Evolutionary conservation across 2,797 vertebrate genomes (phyloP).

Genomic region (Hoplostethus atlanticus): DNA sequence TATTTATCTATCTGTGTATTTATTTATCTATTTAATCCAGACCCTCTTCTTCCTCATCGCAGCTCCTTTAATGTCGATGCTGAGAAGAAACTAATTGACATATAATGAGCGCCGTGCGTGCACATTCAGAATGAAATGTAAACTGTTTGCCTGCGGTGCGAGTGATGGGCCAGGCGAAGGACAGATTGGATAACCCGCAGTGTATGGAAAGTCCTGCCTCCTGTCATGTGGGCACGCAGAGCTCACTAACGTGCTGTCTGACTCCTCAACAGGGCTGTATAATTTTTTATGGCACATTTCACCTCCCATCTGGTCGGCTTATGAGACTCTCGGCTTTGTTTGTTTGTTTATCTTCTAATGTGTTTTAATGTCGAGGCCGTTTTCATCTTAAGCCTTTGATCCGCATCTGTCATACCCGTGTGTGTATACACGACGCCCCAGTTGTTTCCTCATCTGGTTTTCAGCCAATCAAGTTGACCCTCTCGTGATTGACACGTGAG

Average conservation of each 20-base stretch:
- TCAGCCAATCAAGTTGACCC: conserved; percentile 35
- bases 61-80: conserved; percentile 60
- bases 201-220: conserved; percentile 67
- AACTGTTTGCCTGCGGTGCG: conserved; percentile 71
- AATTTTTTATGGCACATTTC: conserved; percentile 55
- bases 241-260: conserved; percentile 32
- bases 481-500: conserved; percentile 39
- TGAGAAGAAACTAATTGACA: conserved; percentile 60
- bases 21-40: conserved; percentile 68
- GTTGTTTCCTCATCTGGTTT: conserved; percentile 46
- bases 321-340: conserved; percentile 62
- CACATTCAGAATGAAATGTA: conserved; percentile 61
- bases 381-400: conserved; percentile 62
- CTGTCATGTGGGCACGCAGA: conserved; percentile 65
- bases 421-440: conserved; percentile 14
- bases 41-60: conserved; percentile 67
- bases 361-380: conserved; percentile 59
- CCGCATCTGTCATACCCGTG: conserved; percentile 44
- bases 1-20: conserved; percentile 72
- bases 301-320: conserved; percentile 65
- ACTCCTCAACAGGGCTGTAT: conserved; percentile 26
- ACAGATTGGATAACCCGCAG: conserved; percentile 56
- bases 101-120: conserved; percentile 69
- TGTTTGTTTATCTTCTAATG: conserved; percentile 79
- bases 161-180: conserved; percentile 63